Evolutionary conservation across 2,113 vertebrate genomes (phyloP), one percentile per base, ranked within the genome.

Genomic region (Scopus umbretta): DNA sequence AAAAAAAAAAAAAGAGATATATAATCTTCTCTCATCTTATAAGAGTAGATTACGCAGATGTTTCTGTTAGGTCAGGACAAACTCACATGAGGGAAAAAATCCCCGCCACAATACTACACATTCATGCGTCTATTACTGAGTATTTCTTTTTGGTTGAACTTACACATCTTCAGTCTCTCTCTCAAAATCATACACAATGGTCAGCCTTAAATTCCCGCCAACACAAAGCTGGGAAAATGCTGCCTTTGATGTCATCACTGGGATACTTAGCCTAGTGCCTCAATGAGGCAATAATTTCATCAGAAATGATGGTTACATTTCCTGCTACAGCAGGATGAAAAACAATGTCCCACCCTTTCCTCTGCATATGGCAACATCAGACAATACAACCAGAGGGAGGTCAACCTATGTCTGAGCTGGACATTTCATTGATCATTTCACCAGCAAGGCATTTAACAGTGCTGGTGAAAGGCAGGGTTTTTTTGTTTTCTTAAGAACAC

Each of bases 271-370:
- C 45, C 19, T 50, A 40, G 22, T 53, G n/a, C 32, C 2, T 4
- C 71, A 47, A 65, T 25, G n/a, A 72, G 29, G 50, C 38, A 90
- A 3, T 25, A 36, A 42, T 25, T 56, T 45, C 6, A 58, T n/a
- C 32, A 62, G 45, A 94, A 70, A 43, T 6, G 12, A 78, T 5
- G 16, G 11, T 16, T 50, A 50, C 14, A 52, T 65, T 68, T 83
- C 34, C 49, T 71, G 19, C 68, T 34, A 23, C 9, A 62, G n/a
- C 18, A 53, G 11, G 29, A 15, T 2, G 5, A 6, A 3, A 87
- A 5, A 4, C 32, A 56, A 34, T 0, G 0, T 34, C 20, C 29
- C 43, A 55, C 7, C 3, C 23, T 50, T 47, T 63, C 42, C 38
- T 58, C 68, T 40, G 29, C 34, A 23, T 87, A 2, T 2, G 12